phyloP scores from a whole-genome alignment of 64 coral and sea anemone genomes.

The Porites lutea region DNA sequence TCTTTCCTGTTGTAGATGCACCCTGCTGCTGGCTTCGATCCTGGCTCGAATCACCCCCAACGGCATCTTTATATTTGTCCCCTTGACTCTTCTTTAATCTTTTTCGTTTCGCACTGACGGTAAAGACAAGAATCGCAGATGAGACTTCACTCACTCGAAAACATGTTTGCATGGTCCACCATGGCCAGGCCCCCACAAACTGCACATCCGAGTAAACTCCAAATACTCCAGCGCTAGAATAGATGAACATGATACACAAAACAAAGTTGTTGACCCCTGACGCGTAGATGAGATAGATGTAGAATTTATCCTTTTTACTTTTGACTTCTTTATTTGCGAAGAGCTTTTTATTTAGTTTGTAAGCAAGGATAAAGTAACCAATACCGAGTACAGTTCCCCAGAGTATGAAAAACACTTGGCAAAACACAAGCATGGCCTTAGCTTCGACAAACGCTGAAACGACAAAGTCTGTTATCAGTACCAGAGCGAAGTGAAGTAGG shows the following conservation, averaged over 20 bases:
- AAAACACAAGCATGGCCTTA: slow-evolving; percentile 8
- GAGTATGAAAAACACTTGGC: background rate
- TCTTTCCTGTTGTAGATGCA: background rate
- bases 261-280: slow-evolving; percentile 21
- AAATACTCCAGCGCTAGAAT: background rate
- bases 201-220: slow-evolving; percentile 15
- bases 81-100: background rate
- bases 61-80: background rate
- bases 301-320: background rate
- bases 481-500: slow-evolving; percentile 36
- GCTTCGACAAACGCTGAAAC: slow-evolving; percentile 26
- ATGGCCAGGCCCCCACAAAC: slow-evolving; percentile 43
- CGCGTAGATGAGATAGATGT: slow-evolving; percentile 7
- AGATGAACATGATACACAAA: background rate
- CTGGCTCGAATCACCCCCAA: background rate
- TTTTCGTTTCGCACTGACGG: slow-evolving; percentile 18
- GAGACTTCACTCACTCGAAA: slow-evolving; percentile 29
- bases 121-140: slow-evolving; percentile 44
- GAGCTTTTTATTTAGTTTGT: slow-evolving; percentile 16
- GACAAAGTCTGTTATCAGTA: slow-evolving; percentile 1
- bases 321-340: slow-evolving; percentile 14
- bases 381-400: slow-evolving; percentile 36
- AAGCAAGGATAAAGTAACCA: background rate
- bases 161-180: slow-evolving; percentile 45
- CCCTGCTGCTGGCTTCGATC: background rate